Evolutionary conservation across 2,888 invertebrate genomes (phyloP), one percentile per base, ranked within the genome.

Genomic region (Microctonus hyperodae): DNA sequence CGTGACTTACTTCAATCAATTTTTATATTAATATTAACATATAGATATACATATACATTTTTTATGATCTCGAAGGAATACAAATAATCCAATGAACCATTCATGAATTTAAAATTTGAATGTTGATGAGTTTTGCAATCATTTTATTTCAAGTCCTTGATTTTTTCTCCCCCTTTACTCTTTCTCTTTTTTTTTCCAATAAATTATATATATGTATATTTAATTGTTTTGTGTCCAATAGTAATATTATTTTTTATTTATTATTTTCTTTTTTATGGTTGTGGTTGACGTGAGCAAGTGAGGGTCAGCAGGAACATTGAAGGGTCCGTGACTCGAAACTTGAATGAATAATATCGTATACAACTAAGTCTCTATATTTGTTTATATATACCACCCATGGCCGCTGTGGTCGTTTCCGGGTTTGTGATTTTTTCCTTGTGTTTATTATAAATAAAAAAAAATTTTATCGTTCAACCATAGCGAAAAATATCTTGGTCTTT

Each of bases 261-360:
- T 40, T 20, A 44, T 58, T 2, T 56, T 13, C n/a, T 55, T 37
- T 53, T 28, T 63, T 13, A 40, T 20, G 40, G 6, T 28, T 61
- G 35, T 60, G 59, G 70, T 63, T 67, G 64, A 53, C 48, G 62
- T 53, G 53, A 33, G 37, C 58, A 63, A 20, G 44, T 40, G 59
- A 65, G 63, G 59, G 59, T 65, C 69, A 67, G 65, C 63, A 72
- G 75, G 72, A 70, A 73, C 44, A 71, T 72, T 75, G 67, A 72
- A 69, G 73, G 74, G 76, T 79, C 76, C 80, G 77, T 79, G 80
- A 81, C 78, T 80, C 65, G 75, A 77, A 76, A 77, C 78, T 69
- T 44, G 59, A 60, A 40, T 48, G 31, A 60, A 60, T 48, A 35
- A 51, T 20, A 31, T 51, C n/a, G 28, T n/a, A 35, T 50, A 28